phyloP scores from a whole-genome alignment of 2,888 invertebrate species.

The Sepioteuthis lessoniana region DNA sequence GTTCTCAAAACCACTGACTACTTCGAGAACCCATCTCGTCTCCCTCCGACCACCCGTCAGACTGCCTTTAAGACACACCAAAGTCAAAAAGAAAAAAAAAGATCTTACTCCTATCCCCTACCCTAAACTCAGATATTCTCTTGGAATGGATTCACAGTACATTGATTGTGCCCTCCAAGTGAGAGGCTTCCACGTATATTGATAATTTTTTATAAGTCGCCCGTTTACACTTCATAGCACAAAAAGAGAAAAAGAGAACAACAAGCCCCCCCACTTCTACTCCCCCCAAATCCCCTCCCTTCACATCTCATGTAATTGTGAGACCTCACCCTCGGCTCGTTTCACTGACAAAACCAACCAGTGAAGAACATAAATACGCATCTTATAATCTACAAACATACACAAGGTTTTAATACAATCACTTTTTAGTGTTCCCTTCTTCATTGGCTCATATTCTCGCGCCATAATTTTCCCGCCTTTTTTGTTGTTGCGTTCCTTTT shows the following conservation, averaged over 20 bases:
- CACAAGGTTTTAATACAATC: neutral
- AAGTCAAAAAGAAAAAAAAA: too few relatives aligned
- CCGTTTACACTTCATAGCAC: neutral
- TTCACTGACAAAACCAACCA: neutral
- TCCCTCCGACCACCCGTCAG: neutral
- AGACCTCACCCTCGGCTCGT: neutral
- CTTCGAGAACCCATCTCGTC: neutral
- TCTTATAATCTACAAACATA: conserved; percentile 17
- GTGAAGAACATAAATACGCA: neutral
- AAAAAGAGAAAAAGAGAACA: neutral
- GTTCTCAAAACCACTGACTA: neutral
- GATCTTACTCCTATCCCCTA: neutral
- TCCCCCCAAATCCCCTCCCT: too few relatives aligned
- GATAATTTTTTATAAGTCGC: neutral
- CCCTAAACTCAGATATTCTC: neutral
- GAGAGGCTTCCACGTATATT: neutral
- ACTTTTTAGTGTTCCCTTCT: neutral
- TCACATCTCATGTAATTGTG: neutral
- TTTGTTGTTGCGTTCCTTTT: neutral
- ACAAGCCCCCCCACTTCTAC: too few relatives aligned
- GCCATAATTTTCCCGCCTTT: neutral
- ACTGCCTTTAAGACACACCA: neutral
- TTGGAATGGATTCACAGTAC: neutral
- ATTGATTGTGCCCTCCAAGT: conserved; percentile 2
- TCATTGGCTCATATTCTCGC: neutral